These are phyloP conservation scores for Petrocephalus schoutedeni DNA, from an alignment of 2,797 vertebrate species.

Conservation along the genomic window DNA sequence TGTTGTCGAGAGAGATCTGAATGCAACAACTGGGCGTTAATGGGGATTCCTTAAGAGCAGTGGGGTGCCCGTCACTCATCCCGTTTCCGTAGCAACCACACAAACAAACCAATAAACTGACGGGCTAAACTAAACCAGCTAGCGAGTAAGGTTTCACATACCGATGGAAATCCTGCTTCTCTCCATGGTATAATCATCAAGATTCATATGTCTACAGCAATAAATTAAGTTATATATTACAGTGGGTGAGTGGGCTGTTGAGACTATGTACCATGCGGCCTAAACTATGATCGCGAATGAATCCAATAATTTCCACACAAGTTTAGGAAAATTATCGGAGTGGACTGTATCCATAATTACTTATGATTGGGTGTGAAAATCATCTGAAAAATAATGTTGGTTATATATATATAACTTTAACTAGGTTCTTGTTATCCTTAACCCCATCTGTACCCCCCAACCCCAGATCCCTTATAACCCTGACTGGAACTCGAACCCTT, in stretches of 20 bases:
- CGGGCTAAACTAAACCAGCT: conserved; percentile 68
- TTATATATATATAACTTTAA: not conserved
- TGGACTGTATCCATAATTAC: not conserved
- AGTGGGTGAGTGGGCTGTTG: not conserved
- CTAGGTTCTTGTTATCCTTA: not conserved
- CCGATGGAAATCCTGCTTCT: conserved; percentile 63
- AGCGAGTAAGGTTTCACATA: conserved; percentile 65
- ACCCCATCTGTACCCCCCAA: not conserved
- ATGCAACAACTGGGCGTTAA: conserved; percentile 76
- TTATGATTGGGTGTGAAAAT: not conserved
- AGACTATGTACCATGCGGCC: not conserved
- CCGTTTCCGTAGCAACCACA: conserved; percentile 66
- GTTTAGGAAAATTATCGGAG: not conserved
- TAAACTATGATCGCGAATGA: not conserved
- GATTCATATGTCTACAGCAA: conserved; percentile 37
- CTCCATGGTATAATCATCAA: conserved; percentile 52
- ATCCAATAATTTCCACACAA: not conserved
- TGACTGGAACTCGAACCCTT: not conserved
- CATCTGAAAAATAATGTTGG: not conserved
- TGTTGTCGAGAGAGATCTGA: conserved; percentile 57
- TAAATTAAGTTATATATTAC: conserved; percentile 44
- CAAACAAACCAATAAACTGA: conserved; percentile 73
- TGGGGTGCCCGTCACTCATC: conserved; percentile 64
- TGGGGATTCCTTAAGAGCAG: conserved; percentile 71
- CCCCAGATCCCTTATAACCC: not conserved